phyloP scores from a whole-genome alignment of 1,140 invertebrate genomes.

The Stegodyphus mimosarum region DNA sequence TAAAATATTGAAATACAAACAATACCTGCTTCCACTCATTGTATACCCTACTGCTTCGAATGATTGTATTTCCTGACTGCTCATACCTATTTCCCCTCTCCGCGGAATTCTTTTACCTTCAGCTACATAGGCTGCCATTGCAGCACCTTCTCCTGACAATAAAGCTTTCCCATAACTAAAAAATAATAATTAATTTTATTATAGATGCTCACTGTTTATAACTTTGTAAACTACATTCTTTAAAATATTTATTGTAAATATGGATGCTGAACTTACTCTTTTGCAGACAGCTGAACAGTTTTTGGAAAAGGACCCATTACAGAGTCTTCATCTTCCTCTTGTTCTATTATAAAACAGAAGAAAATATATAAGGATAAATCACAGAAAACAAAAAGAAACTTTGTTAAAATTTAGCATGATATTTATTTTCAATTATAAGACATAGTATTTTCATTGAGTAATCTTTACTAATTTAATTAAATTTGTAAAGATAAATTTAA shows the following conservation, averaged over 20 bases:
- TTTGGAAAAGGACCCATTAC: constrained; percentile 78
- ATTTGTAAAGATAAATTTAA: too few relatives aligned
- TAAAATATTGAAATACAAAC: neutral
- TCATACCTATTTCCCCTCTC: constrained; percentile 98
- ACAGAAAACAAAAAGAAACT: constrained; percentile 45
- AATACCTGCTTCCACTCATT: constrained; percentile 94
- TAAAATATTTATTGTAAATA: neutral
- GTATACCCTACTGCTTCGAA: constrained; percentile 96
- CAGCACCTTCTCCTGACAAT: constrained; percentile 94
- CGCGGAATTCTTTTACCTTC: constrained; percentile 98
- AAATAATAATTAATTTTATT: neutral
- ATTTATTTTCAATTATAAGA: too few relatives aligned
- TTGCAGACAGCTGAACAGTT: constrained; percentile 78
- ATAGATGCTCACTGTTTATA: neutral
- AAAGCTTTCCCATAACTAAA: constrained; percentile 82
- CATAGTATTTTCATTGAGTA: too few relatives aligned
- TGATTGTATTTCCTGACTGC: constrained; percentile 91
- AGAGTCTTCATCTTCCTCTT: constrained; percentile 69
- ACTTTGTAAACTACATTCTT: neutral
- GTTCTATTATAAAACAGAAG: constrained; percentile 58
- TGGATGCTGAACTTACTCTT: constrained; percentile 72
- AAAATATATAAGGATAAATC: constrained; percentile 15
- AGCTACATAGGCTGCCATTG: constrained; percentile 98
- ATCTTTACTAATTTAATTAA: too few relatives aligned
- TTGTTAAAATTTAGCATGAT: neutral